Evolutionary conservation across 2,113 vertebrate genomes (phyloP).

Genomic region (Seriola dumerili): DNA sequence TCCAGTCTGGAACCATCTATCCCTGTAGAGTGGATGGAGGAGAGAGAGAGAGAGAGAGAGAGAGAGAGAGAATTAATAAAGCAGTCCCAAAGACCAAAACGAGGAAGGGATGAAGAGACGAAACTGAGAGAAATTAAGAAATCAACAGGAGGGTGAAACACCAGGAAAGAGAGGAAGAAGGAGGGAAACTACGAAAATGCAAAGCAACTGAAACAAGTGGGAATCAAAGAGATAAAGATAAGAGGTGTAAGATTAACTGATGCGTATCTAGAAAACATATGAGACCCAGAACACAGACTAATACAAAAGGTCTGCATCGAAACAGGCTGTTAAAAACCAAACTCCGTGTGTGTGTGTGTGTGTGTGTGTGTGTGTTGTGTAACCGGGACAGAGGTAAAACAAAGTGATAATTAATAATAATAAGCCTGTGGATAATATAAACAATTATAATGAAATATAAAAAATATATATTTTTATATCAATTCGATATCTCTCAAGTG

Average conservation of each 20-base stretch:
- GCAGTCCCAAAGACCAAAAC: background rate
- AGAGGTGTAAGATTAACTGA: background rate
- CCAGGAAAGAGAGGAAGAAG: too few relatives aligned
- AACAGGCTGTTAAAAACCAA: too few relatives aligned
- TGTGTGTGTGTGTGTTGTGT: too few relatives aligned
- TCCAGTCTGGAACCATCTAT: constrained; percentile 6
- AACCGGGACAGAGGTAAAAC: too few relatives aligned
- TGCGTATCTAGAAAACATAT: background rate
- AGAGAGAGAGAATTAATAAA: background rate
- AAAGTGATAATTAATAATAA: too few relatives aligned
- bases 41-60: background rate
- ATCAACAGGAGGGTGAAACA: background rate
- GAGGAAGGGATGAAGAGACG: background rate
- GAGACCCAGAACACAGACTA: background rate
- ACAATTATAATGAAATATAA: too few relatives aligned
- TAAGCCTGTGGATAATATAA: too few relatives aligned
- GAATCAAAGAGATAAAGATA: background rate
- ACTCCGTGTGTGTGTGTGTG: too few relatives aligned
- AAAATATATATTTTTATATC: too few relatives aligned
- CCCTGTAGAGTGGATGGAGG: background rate
- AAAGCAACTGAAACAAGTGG: background rate
- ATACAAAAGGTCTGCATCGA: too few relatives aligned
- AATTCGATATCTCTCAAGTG: too few relatives aligned
- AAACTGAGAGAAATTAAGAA: background rate
- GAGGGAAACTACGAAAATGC: too few relatives aligned